A percentile compares a stretch with the other conserved stretches of the same genome.
Conservation (phyloP, 2,113 vertebrate species). For the Peromyscus polionotus region DNA sequence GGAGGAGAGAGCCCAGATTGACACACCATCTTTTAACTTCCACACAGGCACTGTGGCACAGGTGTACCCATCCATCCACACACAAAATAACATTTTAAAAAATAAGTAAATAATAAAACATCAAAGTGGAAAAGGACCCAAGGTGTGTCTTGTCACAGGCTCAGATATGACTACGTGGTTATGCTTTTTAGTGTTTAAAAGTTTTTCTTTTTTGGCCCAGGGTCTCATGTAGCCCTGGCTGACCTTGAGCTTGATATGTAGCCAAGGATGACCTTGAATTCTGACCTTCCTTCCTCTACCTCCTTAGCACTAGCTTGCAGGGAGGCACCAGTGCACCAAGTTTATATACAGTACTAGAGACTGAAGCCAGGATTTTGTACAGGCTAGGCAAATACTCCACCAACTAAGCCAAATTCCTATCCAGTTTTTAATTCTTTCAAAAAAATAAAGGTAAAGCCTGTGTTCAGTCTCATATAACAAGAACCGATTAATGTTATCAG, state of each 20-base stretch:
- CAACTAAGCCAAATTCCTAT: background rate
- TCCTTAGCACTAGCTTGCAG: background rate
- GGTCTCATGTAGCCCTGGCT: background rate
- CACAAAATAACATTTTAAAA: background rate
- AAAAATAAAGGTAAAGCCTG: background rate
- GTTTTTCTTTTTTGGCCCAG: background rate
- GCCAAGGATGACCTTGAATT: background rate
- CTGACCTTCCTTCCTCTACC: background rate
- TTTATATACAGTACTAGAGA: background rate
- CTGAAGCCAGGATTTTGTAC: background rate
- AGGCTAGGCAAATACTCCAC: background rate
- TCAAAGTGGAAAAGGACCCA: background rate
- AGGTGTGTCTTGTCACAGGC: background rate
- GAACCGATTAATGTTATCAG: background rate
- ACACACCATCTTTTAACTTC: background rate
- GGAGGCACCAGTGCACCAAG: background rate
- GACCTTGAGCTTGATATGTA: background rate
- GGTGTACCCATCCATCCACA: background rate
- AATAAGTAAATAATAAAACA: background rate
- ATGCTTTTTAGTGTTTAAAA: background rate
- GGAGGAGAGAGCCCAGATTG: background rate
- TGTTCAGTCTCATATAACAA: constrained; percentile 10
- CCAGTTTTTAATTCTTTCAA: background rate
- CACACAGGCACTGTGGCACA: background rate
- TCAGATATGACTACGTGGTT: background rate